These are phyloP conservation scores for Bombus turneri DNA, from an alignment of 1,140 invertebrate genomes.

Conservation along the genomic window DNA sequence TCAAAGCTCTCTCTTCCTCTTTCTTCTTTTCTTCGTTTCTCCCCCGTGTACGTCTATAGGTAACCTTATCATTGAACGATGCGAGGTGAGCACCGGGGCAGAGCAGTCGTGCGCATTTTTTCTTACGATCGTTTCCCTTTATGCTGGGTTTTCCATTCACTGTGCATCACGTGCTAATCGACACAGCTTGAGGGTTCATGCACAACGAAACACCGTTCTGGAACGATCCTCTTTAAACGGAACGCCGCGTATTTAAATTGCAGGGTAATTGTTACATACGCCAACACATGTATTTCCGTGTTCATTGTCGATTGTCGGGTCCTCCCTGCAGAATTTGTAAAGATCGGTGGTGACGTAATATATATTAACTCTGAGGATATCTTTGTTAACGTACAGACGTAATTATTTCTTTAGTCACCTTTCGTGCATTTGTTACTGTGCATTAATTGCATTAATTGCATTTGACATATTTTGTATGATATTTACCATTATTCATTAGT, in stretches of 20 bases:
- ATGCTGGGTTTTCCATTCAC: slow-evolving; percentile 19
- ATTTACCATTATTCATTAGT: not conserved
- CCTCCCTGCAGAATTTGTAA: not conserved
- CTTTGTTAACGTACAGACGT: not conserved
- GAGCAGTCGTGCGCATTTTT: not conserved
- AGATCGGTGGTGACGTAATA: not conserved
- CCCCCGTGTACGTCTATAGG: not conserved
- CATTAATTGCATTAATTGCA: not conserved
- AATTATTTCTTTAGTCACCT: not conserved
- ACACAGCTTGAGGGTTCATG: slow-evolving; percentile 13
- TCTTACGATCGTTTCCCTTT: slow-evolving; percentile 24
- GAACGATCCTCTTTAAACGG: not conserved
- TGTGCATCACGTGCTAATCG: slow-evolving; percentile 33
- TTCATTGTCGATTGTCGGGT: not conserved
- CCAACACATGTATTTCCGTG: not conserved
- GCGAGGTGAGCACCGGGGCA: not conserved
- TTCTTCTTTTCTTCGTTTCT: not conserved
- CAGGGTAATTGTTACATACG: slow-evolving; percentile 18
- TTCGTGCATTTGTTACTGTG: not conserved
- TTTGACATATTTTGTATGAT: not conserved
- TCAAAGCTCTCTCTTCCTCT: not conserved
- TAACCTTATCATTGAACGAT: slow-evolving; percentile 16
- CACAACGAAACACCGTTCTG: not conserved
- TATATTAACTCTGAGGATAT: not conserved
- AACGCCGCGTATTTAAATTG: slow-evolving; percentile 26